These are phyloP conservation scores for Oplegnathus fasciatus DNA, from an alignment of 2,113 vertebrate genomes.

Conservation along the genomic window DNA sequence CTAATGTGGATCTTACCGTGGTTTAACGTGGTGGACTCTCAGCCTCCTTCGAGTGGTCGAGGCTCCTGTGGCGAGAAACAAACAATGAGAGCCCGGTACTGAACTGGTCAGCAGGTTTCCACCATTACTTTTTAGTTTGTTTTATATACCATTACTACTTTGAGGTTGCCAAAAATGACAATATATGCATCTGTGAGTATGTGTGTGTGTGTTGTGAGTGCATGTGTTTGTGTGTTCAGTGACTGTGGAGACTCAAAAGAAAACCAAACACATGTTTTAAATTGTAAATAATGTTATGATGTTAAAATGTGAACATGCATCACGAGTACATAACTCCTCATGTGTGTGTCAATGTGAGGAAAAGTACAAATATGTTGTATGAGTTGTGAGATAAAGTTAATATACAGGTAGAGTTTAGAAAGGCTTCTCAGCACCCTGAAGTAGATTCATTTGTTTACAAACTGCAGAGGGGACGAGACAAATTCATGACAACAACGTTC, in stretches of 20 bases:
- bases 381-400: conserved; percentile 6
- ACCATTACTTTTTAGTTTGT: not conserved
- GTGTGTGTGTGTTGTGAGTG: not conserved
- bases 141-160: not conserved
- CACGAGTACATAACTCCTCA: not conserved
- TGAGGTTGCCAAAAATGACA: conserved; percentile 3
- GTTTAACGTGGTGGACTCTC: conserved; percentile 30
- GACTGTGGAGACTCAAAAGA: not conserved
- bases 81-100: conserved; percentile 70
- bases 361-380: conserved; percentile 13
- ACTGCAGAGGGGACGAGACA: conserved; percentile 51
- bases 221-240: not conserved
- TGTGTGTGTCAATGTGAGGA: conserved; percentile 19
- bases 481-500: conserved; percentile 51
- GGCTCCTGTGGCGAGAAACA: conserved; percentile 80
- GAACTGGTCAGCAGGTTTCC: conserved; percentile 21
- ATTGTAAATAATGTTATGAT: conserved; percentile 18
- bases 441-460: conserved; percentile 35
- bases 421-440: conserved; percentile 17
- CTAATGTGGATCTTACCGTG: conserved; percentile 49
- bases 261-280: not conserved
- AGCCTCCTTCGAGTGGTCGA: conserved; percentile 75
- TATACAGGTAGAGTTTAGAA: not conserved
- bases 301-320: conserved; percentile 58
- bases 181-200: not conserved